phyloP scores from a whole-genome alignment of 2,113 vertebrate genomes.

The Brachionichthys hirsutus region DNA sequence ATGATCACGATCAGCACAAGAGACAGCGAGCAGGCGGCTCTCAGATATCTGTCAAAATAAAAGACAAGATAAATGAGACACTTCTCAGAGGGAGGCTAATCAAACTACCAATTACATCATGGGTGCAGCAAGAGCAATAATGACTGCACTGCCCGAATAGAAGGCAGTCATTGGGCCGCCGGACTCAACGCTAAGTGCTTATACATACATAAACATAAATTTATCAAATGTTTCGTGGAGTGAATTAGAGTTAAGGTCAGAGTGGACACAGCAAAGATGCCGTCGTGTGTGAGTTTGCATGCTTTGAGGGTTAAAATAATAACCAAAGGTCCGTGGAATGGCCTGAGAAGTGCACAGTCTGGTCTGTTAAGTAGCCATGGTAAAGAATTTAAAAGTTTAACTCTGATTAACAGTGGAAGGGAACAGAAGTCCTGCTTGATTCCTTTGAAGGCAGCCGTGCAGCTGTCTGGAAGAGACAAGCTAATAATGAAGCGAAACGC shows the following conservation, averaged over 20 bases:
- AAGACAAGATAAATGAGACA: conserved; percentile 24
- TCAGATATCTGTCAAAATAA: neutral
- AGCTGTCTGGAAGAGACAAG: conserved; percentile 43
- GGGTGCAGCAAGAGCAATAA: conserved; percentile 13
- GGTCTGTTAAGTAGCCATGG: neutral
- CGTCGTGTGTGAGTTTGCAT: neutral
- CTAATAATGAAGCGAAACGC: conserved; percentile 57
- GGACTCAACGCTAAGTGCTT: conserved; percentile 37
- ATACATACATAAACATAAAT: conserved; percentile 49
- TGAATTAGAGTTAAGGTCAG: conserved; percentile 36
- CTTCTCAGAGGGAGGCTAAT: conserved; percentile 14
- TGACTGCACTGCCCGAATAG: conserved; percentile 29
- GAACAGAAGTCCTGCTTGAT: conserved; percentile 30
- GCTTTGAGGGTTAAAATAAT: conserved; percentile 5
- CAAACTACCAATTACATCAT: conserved; percentile 38
- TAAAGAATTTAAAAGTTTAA: neutral
- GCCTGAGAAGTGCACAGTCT: conserved; percentile 2
- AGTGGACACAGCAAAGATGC: conserved; percentile 16
- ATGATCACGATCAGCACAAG: conserved; percentile 24
- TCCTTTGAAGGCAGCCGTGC: conserved; percentile 38
- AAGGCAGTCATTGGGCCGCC: conserved; percentile 36
- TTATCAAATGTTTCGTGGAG: conserved; percentile 34
- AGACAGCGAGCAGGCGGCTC: neutral
- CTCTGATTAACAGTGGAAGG: conserved; percentile 28
- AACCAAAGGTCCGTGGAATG: conserved; percentile 13